These are phyloP conservation scores for Cantharis rufa DNA, from an alignment of 2,888 invertebrate species.

Conservation along the genomic window DNA sequence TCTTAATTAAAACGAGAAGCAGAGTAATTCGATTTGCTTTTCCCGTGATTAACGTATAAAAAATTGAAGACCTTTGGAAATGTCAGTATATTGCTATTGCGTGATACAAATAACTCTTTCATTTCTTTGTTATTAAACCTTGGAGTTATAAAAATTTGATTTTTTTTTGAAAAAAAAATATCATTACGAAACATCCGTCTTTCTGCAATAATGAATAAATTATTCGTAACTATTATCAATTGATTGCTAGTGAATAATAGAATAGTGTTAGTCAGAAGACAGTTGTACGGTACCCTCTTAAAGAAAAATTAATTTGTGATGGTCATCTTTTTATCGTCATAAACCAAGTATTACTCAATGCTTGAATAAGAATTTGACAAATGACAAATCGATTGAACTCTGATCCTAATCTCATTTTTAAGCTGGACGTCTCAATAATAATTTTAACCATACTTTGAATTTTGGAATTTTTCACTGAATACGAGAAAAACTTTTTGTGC, in stretches of 20 bases:
- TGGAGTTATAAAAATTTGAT: background rate
- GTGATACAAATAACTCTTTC: background rate
- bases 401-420: background rate
- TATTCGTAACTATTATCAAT: background rate
- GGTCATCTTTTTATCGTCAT: background rate
- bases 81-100: conserved; percentile 14
- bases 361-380: background rate
- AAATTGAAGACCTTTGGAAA: conserved; percentile 5
- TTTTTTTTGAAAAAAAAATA: background rate
- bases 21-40: background rate
- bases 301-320: background rate
- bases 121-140: background rate
- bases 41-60: background rate
- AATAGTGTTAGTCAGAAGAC: background rate
- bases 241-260: background rate
- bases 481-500: background rate
- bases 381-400: background rate
- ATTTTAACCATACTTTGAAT: background rate
- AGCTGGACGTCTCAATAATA: background rate
- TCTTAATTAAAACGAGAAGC: background rate
- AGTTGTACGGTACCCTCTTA: background rate
- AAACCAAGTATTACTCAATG: background rate
- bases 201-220: background rate
- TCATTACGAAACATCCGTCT: background rate
- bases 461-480: no score